Percentiles rank a stretch among this genome's conserved stretches.
Conservation (phyloP, 2,113 vertebrate species). For the Leucoraja erinaceus region DNA sequence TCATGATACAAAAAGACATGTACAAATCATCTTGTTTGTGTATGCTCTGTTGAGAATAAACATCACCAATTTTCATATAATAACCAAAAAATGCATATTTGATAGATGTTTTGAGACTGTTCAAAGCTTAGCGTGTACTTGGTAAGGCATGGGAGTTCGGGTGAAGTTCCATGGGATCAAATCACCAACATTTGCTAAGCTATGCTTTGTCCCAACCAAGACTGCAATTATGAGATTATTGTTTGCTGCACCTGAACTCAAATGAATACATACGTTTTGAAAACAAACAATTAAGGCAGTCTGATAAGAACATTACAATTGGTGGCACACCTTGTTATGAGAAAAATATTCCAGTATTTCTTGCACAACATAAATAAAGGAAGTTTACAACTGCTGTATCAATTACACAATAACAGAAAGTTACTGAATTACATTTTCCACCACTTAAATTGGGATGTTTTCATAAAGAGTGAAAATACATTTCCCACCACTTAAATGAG, state of each 20-base stretch:
- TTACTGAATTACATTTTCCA: neutral
- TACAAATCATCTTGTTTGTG: neutral
- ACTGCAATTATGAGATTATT: neutral
- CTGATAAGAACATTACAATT: neutral
- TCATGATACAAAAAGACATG: neutral
- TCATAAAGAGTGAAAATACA: neutral
- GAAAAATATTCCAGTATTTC: neutral
- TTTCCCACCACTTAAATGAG: neutral
- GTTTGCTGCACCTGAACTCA: neutral
- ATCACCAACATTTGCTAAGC: neutral
- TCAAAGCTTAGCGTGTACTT: neutral
- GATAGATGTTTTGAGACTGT: neutral
- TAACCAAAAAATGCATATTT: neutral
- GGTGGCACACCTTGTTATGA: neutral
- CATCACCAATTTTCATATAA: neutral
- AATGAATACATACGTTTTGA: neutral
- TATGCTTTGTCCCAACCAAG: neutral
- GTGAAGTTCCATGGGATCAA: neutral
- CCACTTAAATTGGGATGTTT: neutral
- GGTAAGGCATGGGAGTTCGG: neutral
- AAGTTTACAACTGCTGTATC: neutral
- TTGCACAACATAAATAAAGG: neutral
- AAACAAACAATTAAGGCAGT: neutral
- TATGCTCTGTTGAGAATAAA: neutral
- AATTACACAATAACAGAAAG: neutral